Conservation (phyloP, 2,797 vertebrate species). For the Schizothorax lantsangensis region DNA sequence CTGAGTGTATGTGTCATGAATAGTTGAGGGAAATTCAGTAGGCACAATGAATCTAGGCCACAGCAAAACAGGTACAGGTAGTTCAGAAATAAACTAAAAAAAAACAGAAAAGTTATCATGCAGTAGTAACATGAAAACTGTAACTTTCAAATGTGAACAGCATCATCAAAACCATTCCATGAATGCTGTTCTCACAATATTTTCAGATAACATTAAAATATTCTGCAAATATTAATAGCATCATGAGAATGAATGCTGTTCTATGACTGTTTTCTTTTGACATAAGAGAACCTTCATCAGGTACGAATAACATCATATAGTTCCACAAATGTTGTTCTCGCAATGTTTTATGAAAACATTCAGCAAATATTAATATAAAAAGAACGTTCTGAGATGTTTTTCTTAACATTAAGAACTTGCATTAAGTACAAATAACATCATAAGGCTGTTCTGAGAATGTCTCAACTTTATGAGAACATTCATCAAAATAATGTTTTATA, state of each 20-base stretch:
- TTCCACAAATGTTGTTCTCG: too few relatives aligned
- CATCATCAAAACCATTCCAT: not conserved
- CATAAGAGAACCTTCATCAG: too few relatives aligned
- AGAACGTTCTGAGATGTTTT: too few relatives aligned
- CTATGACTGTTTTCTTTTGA: not conserved
- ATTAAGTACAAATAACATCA: too few relatives aligned
- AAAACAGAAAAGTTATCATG: not conserved
- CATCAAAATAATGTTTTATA: not conserved
- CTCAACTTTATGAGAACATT: not conserved
- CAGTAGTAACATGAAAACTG: not conserved
- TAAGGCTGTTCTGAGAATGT: not conserved
- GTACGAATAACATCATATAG: too few relatives aligned
- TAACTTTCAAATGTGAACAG: not conserved
- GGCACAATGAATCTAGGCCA: not conserved
- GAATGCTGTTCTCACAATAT: not conserved
- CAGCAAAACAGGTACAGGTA: not conserved
- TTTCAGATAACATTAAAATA: not conserved
- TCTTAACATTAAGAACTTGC: too few relatives aligned
- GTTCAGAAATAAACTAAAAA: not conserved
- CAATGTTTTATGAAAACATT: too few relatives aligned
- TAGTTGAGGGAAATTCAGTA: not conserved
- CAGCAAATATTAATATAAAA: too few relatives aligned
- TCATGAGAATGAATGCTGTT: not conserved
- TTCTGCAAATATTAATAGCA: not conserved
- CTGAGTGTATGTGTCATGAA: constrained; percentile 4